Conservation (phyloP, 2,888 invertebrate genomes). For the Gerosis bhagava region DNA sequence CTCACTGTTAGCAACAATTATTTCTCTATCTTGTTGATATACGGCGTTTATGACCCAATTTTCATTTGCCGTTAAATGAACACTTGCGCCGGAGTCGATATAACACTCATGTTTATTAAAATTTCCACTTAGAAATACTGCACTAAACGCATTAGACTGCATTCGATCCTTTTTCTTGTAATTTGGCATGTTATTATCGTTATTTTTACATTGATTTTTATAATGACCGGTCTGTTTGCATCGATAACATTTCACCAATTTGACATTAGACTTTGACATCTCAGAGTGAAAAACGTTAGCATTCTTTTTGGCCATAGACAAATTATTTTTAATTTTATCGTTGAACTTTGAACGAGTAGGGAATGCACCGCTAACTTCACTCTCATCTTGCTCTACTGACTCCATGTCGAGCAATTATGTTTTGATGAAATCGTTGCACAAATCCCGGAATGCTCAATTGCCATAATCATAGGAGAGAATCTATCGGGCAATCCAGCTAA, state of each 20-base stretch:
- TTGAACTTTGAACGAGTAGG: neutral
- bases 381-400: neutral
- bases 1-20: slow-evolving; percentile 36
- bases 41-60: neutral
- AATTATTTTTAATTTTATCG: no score
- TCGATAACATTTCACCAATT: neutral
- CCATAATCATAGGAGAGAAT: slow-evolving; percentile 26
- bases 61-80: slow-evolving; percentile 12
- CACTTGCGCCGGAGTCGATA: slow-evolving; percentile 29
- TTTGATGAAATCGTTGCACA: slow-evolving; percentile 17
- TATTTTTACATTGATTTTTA: slow-evolving; percentile 22
- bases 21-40: slow-evolving; percentile 25
- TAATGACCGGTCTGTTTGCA: slow-evolving; percentile 26
- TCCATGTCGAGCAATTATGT: slow-evolving; percentile 21
- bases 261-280: neutral
- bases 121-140: slow-evolving; percentile 29
- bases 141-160: slow-evolving; percentile 29
- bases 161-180: no score
- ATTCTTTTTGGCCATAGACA: no score
- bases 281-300: no score
- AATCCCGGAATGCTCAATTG: slow-evolving; percentile 20
- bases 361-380: neutral
- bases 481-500: slow-evolving; percentile 18
- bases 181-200: neutral
- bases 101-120: slow-evolving; percentile 32